Evolutionary conservation across 2,113 vertebrate genomes (phyloP), one percentile per base, ranked within the genome.

Genomic region (Clarias magur): DNA sequence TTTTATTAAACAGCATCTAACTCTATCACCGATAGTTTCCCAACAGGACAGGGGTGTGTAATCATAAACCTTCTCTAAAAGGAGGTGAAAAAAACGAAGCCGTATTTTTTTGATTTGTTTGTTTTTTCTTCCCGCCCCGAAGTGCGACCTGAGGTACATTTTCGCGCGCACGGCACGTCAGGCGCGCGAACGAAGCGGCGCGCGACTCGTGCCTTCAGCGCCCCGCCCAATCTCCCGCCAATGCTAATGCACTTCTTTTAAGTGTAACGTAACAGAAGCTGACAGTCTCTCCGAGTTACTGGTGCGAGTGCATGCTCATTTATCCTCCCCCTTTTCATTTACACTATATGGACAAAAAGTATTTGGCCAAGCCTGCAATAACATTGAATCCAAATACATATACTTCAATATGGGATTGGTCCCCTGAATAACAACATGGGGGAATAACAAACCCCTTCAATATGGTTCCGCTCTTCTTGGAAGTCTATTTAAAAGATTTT

Each of bases 201-300:
- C 30, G 30, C 76, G 78, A 56, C 79, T 80, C 79, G 79, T 80
- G 79, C 57, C 79, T 60, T 60, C 10, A 60, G 79, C 30, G 57
- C 79, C 79, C 56, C 57, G 79, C 79, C 79, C 56, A 13, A 56
- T 60, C 4, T 60, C 78, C 79, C 56, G 56, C 79, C 79, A 80
- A 60, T 17, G 38, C 56, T 21, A 23, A 12, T 34, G 34, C 79
- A 23, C 57, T 2, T 62, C 57, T 23, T 38, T 60, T 12, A 80
- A 56, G 78, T 80, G 78, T 80, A 16, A 30, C 9, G 34, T 80
- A 59, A 59, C 53, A 59, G 3, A 2, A 56, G 17, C 56, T 23
- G 16, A 21, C 17, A 3, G 34, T 23, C 27, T 27, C 78, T 59
- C 27, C 23, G 79, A 80, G 16, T 23, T 48, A 48, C 48, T 48